Base-by-base conservation (phyloP, 2,113 vertebrate genomes). In the Gadus chalcogrammus region DNA sequence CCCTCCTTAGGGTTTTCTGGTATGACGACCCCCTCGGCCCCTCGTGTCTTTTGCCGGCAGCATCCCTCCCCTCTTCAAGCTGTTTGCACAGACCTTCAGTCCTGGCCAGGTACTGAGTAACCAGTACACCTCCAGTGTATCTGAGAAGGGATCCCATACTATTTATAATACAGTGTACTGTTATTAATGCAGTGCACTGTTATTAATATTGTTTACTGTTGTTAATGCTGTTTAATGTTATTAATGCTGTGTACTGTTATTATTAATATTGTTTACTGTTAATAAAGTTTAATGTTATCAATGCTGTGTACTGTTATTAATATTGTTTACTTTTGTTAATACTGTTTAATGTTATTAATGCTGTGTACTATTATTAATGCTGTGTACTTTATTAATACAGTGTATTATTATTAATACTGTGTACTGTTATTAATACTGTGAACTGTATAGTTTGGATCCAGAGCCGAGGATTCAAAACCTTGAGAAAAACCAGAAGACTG, bases 381-480 rank as follows among this genome's bases (percentile, higher is more conserved):
- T 24, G 24, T 3, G 24, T 24, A 24, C 24, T 24, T 24, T 24
- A 24, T 24, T 24, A 24, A 24, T 24, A 2, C 24, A 3, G 24
- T 24, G 24, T 24, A 24, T 24, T 24, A 24, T 24, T 15, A 16
- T 17, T 16, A 11, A 58, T 16, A 58, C 12, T n/a, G 18, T 58
- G 56, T 58, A 15, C 18, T 58, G 15, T 58, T 59, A 7, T 59
- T 59, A n/a, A 8, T 5, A n/a, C 17, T 56, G 13, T 15, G 18
- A 7, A 18, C 59, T 76, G 83, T 79, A 7, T 66, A 99, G 96
- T 92, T 77, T 93, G 92, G 62, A 69, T 93, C 82, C 96, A 95
- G 76, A 91, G 88, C 76, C 89, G 96, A 76, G 94, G 93, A 68
- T 99, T 99, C 90, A 98, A 98, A 89, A 99, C 96, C 13, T 89